Evolutionary conservation across 2,113 vertebrate species (phyloP), one percentile per base, ranked within the genome.

Genomic region (Heterotis niloticus): DNA sequence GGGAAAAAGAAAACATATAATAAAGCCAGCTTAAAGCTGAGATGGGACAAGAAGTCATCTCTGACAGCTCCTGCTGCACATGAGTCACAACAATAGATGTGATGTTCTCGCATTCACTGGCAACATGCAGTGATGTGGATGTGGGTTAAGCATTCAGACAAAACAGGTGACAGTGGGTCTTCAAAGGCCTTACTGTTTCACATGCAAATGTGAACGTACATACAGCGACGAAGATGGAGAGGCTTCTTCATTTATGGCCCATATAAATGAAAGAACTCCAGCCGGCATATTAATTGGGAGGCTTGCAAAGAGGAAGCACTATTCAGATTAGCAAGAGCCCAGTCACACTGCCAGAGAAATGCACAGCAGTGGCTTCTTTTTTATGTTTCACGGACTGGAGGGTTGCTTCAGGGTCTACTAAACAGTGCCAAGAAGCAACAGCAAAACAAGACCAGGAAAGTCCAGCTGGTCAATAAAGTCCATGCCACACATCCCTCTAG

Each of bases 281-380:
- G 56, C 68, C 0, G 72, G 20, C 64, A 84, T 86, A 86, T 88
- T 81, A 83, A 70, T 7, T 44, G 34, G 34, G 20, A 69, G 82
- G 83, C 78, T 78, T 78, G 79, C 76, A 74, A 79, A n/a, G 24
- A 69, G 82, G 83, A 76, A 80, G 83, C 81, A 82, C 78, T 80
- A 57, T 57, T 64, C 78, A 76, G 78, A 67, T 59, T 76, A 64
- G 76, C 80, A 76, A 65, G 80, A 60, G 77, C 70, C 73, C 68
- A 83, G 71, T 69, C 7, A 29, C 66, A 80, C 68, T 76, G 68
- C 79, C 79, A 28, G 54, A 59, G 79, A 65, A 73, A 72, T 66
- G 70, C 69, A 77, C 68, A 72, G 78, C 56, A 77, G 79, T 18
- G 80, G 79, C 78, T 65, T 81, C 81, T 87, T 84, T 44, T 86